A percentile compares a stretch with the other conserved stretches of the same genome.
phyloP scores from a whole-genome alignment of 2,888 invertebrate species.

The Auanema freiburgensis region DNA sequence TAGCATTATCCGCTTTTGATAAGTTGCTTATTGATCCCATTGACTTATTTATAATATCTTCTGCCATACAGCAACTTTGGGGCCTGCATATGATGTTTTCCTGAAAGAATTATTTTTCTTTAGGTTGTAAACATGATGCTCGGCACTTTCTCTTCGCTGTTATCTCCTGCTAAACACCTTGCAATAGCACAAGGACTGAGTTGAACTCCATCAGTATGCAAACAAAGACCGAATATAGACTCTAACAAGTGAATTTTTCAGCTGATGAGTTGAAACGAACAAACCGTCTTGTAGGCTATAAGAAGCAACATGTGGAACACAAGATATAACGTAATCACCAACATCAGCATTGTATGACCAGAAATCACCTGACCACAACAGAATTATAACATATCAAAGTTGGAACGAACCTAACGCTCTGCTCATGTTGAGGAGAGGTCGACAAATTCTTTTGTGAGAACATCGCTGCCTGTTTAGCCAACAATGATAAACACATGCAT shows the following conservation, averaged over 20 bases:
- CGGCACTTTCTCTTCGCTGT: too few relatives aligned
- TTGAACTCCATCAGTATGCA: neutral
- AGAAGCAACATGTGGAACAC: neutral
- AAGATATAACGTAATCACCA: neutral
- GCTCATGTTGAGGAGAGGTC: neutral
- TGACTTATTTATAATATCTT: too few relatives aligned
- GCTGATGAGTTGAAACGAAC: neutral
- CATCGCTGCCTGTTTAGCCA: neutral
- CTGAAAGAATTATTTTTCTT: too few relatives aligned
- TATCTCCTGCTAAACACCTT: neutral
- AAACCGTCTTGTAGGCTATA: neutral
- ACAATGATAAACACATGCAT: neutral
- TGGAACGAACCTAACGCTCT: neutral
- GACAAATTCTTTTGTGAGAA: neutral
- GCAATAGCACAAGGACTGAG: neutral
- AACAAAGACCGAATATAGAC: neutral
- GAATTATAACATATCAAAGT: neutral
- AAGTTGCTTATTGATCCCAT: too few relatives aligned
- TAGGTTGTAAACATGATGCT: too few relatives aligned
- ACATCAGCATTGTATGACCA: neutral
- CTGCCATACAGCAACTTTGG: too few relatives aligned
- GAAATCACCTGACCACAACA: neutral
- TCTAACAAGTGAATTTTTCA: neutral
- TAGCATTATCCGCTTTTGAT: too few relatives aligned
- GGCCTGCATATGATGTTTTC: too few relatives aligned